Evolutionary conservation across 2,888 invertebrate genomes (phyloP).

Genomic region (Onthophagus sagittarius): DNA sequence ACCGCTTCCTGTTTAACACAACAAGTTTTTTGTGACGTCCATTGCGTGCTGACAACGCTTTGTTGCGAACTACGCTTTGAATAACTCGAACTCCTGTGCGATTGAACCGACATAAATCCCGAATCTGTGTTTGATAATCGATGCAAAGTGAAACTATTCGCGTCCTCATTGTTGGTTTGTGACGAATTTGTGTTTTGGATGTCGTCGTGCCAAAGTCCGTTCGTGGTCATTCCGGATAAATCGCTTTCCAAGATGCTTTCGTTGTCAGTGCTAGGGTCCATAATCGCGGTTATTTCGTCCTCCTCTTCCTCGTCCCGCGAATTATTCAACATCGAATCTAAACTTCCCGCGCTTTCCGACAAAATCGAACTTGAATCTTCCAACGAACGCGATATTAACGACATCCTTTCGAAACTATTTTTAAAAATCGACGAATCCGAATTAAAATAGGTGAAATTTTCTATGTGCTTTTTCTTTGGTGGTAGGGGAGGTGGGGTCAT

Average conservation of each 20-base stretch:
- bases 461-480: conserved; percentile 61
- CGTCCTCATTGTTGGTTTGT: conserved; percentile 31
- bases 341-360: conserved; percentile 71
- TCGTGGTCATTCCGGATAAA: conserved; percentile 39
- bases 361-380: conserved; percentile 66
- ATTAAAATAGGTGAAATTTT: conserved; percentile 51
- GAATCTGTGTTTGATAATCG: conserved; percentile 50
- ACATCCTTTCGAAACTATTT: conserved; percentile 65
- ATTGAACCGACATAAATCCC: conserved; percentile 62
- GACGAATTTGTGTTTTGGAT: conserved; percentile 7
- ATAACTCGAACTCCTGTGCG: conserved; percentile 58
- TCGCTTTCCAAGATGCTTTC: conserved; percentile 41
- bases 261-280: conserved; percentile 35
- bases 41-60: conserved; percentile 51
- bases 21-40: conserved; percentile 37
- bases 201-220: conserved; percentile 22
- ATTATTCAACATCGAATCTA: conserved; percentile 84
- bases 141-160: conserved; percentile 37
- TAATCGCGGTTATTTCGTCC: conserved; percentile 64
- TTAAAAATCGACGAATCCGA: conserved; percentile 59
- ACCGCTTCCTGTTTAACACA: conserved; percentile 25
- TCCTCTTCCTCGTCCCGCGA: conserved; percentile 83
- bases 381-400: conserved; percentile 71
- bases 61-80: conserved; percentile 62
- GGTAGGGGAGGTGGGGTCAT: conserved; percentile 75